Base-by-base conservation (phyloP, 23 tunicate genomes). In the Halocynthia roretzi region DNA sequence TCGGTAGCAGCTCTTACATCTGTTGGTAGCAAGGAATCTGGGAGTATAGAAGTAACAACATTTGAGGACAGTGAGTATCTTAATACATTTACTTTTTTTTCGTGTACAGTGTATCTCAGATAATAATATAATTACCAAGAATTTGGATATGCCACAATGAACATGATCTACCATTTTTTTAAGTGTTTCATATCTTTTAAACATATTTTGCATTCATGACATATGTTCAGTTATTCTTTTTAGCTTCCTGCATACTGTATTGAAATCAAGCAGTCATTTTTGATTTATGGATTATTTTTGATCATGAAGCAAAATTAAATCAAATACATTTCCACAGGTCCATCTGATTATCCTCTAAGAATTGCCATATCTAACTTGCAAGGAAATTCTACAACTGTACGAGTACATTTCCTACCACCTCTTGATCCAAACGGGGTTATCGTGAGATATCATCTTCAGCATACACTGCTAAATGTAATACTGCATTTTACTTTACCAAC, bases 371-470 rank as follows among this genome's bases (percentile, higher is more conserved):
- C 44, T 31, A 31, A 31, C 4, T 31, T 31, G 44, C 44, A 54
- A 49, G 79, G 83, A n/a, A 87, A 87, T 75, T 76, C 93, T 6
- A 61, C 93, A 6, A 53, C 86, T 31, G 93, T 71, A 0, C 51
- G 31, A 23, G 74, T 87, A 50, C 62, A 68, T 18, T 87, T 87
- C 53, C 57, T 53, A 21, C 76, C 83, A 5, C 93, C 93, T 10
- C 50, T 44, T 7, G 87, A 82, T 31, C 86, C 93, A 6, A 87
- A 87, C 55, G 93, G 93, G 44, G 53, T 19, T 40, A 22, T 87
- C 9, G 21, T 54, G 17, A 23, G 20, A 52, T 87, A 87, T 64
- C 66, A 57, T 20, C 80, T 87, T 5, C 74, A 87, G 71, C 60
- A 76, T 73, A 61, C 51, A 60, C 62, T 50, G 22, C 53, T 21